phyloP scores from a whole-genome alignment of 1,140 invertebrate genomes.

The Hypothenemus hampei region DNA sequence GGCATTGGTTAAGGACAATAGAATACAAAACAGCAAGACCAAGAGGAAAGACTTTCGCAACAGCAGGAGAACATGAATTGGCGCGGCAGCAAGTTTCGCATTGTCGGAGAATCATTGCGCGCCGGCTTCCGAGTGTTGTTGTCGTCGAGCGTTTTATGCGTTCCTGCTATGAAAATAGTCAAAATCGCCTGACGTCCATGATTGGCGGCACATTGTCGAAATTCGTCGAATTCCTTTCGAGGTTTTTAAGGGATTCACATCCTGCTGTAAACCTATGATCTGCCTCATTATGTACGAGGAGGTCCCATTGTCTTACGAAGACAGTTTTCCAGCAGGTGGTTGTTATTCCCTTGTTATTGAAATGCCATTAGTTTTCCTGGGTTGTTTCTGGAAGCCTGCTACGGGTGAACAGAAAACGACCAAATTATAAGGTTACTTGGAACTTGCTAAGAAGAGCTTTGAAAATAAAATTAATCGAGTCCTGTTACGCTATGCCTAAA shows the following conservation, averaged over 20 bases:
- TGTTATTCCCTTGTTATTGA: not conserved
- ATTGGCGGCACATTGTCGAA: slow-evolving; percentile 3
- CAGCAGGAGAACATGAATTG: slow-evolving; percentile 4
- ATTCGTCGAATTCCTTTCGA: slow-evolving; percentile 3
- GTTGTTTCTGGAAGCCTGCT: not conserved
- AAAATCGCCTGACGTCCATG: slow-evolving; percentile 17
- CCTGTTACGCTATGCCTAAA: too few relatives aligned
- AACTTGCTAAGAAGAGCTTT: too few relatives aligned
- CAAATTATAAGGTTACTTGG: slow-evolving; percentile 14
- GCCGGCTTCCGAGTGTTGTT: too few relatives aligned
- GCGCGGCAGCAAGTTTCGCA: not conserved
- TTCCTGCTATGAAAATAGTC: slow-evolving; percentile 13
- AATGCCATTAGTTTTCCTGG: slow-evolving; percentile 3
- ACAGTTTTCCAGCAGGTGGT: not conserved
- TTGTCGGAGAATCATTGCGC: not conserved
- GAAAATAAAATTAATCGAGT: too few relatives aligned
- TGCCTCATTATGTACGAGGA: not conserved
- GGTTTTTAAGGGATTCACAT: not conserved
- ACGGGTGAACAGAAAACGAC: slow-evolving; percentile 14
- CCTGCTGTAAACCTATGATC: not conserved
- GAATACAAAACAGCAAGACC: slow-evolving; percentile 5
- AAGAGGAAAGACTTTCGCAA: slow-evolving; percentile 1
- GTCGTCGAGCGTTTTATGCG: not conserved
- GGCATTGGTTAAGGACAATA: not conserved
- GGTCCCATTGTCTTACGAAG: not conserved